These are phyloP conservation scores for Schlechtendalia chinensis DNA, from an alignment of 1,140 invertebrate genomes.

Conservation along the genomic window DNA sequence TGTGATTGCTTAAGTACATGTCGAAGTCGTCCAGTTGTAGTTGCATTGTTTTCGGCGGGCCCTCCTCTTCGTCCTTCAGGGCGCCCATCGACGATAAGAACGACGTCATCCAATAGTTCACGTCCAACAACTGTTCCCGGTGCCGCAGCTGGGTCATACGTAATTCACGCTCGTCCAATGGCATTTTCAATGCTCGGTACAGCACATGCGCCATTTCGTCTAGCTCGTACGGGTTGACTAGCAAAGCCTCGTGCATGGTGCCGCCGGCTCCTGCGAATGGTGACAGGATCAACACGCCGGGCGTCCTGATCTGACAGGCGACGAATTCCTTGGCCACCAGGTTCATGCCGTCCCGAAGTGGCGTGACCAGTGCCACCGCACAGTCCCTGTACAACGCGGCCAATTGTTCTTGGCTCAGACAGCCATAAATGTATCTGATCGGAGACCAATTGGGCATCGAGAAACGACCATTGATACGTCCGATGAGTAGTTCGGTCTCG, in stretches of 20 bases:
- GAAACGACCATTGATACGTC: conserved; percentile 81
- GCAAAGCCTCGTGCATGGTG: conserved; percentile 86
- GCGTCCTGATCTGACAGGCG: conserved; percentile 84
- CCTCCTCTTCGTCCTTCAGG: conserved; percentile 68
- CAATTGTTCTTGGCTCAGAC: conserved; percentile 79
- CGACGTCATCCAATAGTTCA: conserved; percentile 84
- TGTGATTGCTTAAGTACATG: conserved; percentile 76
- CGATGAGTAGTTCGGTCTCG: conserved; percentile 86
- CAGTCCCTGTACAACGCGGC: conserved; percentile 83
- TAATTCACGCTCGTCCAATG: conserved; percentile 79
- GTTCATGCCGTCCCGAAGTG: conserved; percentile 87
- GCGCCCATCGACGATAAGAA: conserved; percentile 85
- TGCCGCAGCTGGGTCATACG: conserved; percentile 81
- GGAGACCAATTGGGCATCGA: conserved; percentile 88
- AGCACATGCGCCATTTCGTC: conserved; percentile 83
- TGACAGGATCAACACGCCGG: conserved; percentile 84
- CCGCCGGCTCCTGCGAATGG: conserved; percentile 88
- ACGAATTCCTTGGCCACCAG: conserved; percentile 91
- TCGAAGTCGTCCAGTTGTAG: conserved; percentile 85
- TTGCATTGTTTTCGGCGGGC: conserved; percentile 76
- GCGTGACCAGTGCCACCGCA: conserved; percentile 81
- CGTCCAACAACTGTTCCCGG: conserved; percentile 78
- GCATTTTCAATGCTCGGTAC: conserved; percentile 84
- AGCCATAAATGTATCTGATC: conserved; percentile 87
- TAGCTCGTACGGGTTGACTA: conserved; percentile 88